Evolutionary conservation across 92 coral and sea anemone genomes (phyloP), one percentile per base, ranked within the genome.

Genomic region (Pocillopora meandrina): DNA sequence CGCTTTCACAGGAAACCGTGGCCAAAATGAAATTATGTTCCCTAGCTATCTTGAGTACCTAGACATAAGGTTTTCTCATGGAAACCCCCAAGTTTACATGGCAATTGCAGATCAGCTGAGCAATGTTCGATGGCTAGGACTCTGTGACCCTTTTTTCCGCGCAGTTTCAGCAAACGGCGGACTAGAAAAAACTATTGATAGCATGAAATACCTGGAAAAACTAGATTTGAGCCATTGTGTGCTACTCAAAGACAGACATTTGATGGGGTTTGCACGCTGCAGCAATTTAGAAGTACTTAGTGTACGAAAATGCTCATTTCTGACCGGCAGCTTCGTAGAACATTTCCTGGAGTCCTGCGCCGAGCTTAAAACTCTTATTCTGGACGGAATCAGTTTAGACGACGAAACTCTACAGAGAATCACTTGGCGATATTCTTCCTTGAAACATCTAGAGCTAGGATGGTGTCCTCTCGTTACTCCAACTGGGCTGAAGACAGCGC

Each of bases 21-120:
- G 55, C 26, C 68, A 65, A 26, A 80, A 55, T 18, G 23, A 35
- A 47, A 67, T 87, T 12, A 61, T 90, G 3, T 90, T 92, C 75
- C 95, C 95, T 20, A 20, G 62, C 5, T 56, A 77, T 12, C 82
- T 92, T 26, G 36, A 87, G 1, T 90, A 71, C 47, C 86, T 93
- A n/a, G 97, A 93, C 62, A 55, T 93, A 13, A 86, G 97, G 13
- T 93, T 87, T 79, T 91, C 97, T 12, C 90, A 80, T 35, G 97
- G 97, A 14, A 79, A 72, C 61, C 56, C 79, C 1, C 77, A 63
- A 11, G 85, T 89, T 26, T 93, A 88, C 62, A 74, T 68, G 62
- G 92, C 92, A 13, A 93, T 93, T 68, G 88, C 86, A n/a, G 71
- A 71, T 26, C 68, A 75, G 64, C 90, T 93, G 18, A 19, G 49